phyloP scores from a whole-genome alignment of 2,113 vertebrate species.

The Guaruba guarouba region DNA sequence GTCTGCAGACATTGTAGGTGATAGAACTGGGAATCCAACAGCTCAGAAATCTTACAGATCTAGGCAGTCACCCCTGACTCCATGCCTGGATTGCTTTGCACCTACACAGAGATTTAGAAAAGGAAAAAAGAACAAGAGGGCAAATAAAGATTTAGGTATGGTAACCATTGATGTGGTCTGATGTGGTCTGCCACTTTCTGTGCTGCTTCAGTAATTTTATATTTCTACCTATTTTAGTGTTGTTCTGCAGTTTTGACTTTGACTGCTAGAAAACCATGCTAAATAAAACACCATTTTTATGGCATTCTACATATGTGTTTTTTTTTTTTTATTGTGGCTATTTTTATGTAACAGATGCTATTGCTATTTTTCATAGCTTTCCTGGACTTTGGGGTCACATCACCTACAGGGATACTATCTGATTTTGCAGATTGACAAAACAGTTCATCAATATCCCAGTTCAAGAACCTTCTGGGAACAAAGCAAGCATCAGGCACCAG shows the following conservation, averaged over 20 bases:
- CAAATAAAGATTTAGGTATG: neutral
- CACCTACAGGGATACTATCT: neutral
- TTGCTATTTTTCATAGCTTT: neutral
- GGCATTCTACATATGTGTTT: neutral
- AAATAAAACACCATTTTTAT: neutral
- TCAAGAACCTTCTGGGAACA: neutral
- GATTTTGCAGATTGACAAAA: neutral
- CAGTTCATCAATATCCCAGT: neutral
- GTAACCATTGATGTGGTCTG: neutral
- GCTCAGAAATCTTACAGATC: neutral
- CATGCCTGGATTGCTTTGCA: neutral
- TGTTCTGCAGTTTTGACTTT: neutral
- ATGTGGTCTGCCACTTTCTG: neutral
- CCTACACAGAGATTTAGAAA: neutral
- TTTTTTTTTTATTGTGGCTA: neutral
- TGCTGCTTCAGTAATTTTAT: neutral
- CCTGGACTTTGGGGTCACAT: neutral
- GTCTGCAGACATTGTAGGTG: neutral
- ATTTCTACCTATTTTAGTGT: neutral
- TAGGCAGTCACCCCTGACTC: neutral
- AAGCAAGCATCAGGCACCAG: neutral
- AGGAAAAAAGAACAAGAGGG: neutral
- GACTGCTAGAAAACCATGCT: neutral
- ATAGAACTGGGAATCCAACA: neutral
- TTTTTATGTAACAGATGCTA: neutral